Conservation (phyloP, 2,113 vertebrate genomes). For the Bettongia penicillata region DNA sequence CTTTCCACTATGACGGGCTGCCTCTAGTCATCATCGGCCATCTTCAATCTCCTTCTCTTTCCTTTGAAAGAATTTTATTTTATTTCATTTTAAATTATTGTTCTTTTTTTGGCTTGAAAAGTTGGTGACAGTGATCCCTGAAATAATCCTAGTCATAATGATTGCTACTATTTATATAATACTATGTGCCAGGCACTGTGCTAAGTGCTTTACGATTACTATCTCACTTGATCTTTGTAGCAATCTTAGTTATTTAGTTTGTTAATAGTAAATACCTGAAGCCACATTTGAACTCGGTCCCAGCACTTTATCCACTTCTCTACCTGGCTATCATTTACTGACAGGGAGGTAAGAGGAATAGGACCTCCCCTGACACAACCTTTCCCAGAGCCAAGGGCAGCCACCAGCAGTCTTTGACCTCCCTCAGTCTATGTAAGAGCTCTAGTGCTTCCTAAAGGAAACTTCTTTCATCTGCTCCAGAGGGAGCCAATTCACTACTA, state of each 20-base stretch:
- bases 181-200: not conserved
- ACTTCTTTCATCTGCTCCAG: constrained; percentile 67
- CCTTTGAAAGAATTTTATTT: not conserved
- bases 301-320: not conserved
- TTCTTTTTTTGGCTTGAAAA: not conserved
- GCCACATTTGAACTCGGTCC: not conserved
- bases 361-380: not conserved
- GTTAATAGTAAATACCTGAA: not conserved
- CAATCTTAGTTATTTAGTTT: not conserved
- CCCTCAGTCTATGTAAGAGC: constrained; percentile 26
- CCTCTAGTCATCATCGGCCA: not conserved
- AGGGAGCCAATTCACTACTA: constrained; percentile 43
- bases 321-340: not conserved
- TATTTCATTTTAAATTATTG: too few relatives aligned
- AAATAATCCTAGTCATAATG: not conserved
- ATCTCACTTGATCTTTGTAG: not conserved
- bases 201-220: not conserved
- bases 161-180: not conserved
- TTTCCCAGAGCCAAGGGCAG: constrained; percentile 30
- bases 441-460: not conserved
- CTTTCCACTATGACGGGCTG: not conserved
- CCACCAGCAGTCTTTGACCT: constrained; percentile 48
- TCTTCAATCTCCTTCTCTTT: not conserved
- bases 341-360: not conserved
- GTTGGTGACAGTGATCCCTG: not conserved